Base-by-base conservation (phyloP, 2,888 invertebrate genomes). In the Lissocephala sabroskyi region DNA sequence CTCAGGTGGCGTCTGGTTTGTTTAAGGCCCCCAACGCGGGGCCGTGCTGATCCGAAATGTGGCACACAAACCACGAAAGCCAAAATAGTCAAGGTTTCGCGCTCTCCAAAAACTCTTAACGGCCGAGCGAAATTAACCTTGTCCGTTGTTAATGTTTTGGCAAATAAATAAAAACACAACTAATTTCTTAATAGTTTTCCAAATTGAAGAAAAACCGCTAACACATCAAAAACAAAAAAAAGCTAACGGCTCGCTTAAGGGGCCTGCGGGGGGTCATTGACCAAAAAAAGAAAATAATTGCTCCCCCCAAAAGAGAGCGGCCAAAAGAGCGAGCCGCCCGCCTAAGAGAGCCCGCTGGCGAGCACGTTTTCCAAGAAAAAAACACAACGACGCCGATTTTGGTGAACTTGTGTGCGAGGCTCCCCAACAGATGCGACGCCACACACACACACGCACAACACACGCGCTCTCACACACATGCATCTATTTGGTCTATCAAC, bases 191-290 rank as follows among this genome's bases (percentile, higher is more conserved):
- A n/a, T n/a, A n/a, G n/a, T n/a, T n/a, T 23, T 23, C 4, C 23
- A 7, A 23, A 39, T 33, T 10, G 30, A 46, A 40, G 52, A 41
- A 49, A 11, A 35, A 35, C 1, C 1, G 16, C n/a, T 13, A 13
- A 33, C 2, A 14, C 4, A 29, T 35, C n/a, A n/a, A n/a, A n/a
- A n/a, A 41, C 42, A 52, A 43, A 47, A 35, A 10, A 56, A 60
- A 59, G 50, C 55, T 62, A 67, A 67, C 62, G 73, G 67, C 52
- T 44, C 32, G 14, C 9, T 13, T 18, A 23, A 42, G 47, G 57
- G 56, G 59, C 44, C 50, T 57, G 58, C 71, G 75, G 75, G 67
- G n/a, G 70, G 70, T 71, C 70, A 71, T 71, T 71, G 70, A 71
- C 70, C 70, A 71, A 71, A 71, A 68, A 75, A 70, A 74, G 66